These are phyloP conservation scores for Hydroisotoma schaefferi DNA, from an alignment of 2,888 invertebrate genomes.

Conservation along the genomic window DNA sequence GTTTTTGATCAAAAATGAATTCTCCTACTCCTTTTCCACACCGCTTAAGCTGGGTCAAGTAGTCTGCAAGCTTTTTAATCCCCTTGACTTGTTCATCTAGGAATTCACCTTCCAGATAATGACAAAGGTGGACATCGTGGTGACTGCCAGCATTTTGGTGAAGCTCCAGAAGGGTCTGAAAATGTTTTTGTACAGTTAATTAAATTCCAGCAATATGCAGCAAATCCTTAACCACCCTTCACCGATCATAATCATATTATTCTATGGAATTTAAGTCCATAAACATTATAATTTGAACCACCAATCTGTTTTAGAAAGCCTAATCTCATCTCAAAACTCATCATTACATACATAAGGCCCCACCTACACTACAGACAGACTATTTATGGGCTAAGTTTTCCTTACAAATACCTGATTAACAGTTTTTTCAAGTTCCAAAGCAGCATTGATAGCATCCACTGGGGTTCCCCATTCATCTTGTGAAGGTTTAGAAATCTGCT, in stretches of 20 bases:
- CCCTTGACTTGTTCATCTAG: constrained; percentile 61
- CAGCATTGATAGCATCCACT: constrained; percentile 67
- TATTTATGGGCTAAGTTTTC: no score
- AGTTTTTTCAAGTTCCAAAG: constrained; percentile 70
- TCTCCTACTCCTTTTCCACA: constrained; percentile 60
- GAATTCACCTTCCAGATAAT: constrained; percentile 58
- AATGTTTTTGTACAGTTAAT: neutral
- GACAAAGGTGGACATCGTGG: constrained; percentile 57
- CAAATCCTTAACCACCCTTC: no score
- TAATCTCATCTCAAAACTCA: no score
- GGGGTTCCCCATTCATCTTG: constrained; percentile 66
- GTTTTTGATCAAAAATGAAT: constrained; percentile 59
- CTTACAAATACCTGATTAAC: constrained; percentile 66
- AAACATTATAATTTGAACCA: neutral
- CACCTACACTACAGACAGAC: no score
- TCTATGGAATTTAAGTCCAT: no score
- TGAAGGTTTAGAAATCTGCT: constrained; percentile 61
- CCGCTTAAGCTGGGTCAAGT: constrained; percentile 59
- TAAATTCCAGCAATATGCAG: no score
- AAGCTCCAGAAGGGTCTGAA: constrained; percentile 53
- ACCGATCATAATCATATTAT: no score
- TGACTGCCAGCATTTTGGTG: constrained; percentile 54
- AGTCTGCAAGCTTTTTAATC: constrained; percentile 61
- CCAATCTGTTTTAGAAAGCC: neutral
- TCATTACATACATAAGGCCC: no score